phyloP scores from a whole-genome alignment of 2,113 vertebrate genomes.

The Terrapene triunguis region DNA sequence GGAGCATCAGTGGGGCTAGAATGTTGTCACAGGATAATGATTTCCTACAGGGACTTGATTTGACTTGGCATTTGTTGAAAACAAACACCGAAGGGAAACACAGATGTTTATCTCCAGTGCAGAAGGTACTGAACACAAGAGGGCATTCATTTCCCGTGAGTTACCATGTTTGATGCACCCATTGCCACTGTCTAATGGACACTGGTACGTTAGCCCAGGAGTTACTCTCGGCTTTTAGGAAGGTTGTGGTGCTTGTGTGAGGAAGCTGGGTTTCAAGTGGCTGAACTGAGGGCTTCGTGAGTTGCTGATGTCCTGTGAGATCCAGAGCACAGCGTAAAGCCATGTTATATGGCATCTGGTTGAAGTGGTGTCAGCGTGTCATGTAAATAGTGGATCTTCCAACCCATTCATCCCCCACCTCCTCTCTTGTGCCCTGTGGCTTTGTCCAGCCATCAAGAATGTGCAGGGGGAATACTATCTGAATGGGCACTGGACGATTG shows the following conservation, averaged over 20 bases:
- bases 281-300: neutral
- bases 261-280: neutral
- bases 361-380: neutral
- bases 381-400: neutral
- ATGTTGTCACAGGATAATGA: neutral
- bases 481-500: conserved; percentile 95
- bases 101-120: neutral
- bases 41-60: neutral
- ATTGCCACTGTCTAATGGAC: neutral
- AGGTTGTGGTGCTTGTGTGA: neutral
- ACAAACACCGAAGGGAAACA: neutral
- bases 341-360: neutral
- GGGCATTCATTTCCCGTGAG: neutral
- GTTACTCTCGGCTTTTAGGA: neutral
- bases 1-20: rapidly evolving
- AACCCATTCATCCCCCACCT: neutral
- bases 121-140: neutral
- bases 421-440: neutral
- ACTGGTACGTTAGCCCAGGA: rapidly evolving
- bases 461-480: conserved; percentile 92
- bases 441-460: conserved; percentile 89
- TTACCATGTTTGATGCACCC: neutral
- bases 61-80: neutral
- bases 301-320: neutral
- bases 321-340: neutral